Conservation (phyloP, 2,888 invertebrate species). For the Leucophenga montana region DNA sequence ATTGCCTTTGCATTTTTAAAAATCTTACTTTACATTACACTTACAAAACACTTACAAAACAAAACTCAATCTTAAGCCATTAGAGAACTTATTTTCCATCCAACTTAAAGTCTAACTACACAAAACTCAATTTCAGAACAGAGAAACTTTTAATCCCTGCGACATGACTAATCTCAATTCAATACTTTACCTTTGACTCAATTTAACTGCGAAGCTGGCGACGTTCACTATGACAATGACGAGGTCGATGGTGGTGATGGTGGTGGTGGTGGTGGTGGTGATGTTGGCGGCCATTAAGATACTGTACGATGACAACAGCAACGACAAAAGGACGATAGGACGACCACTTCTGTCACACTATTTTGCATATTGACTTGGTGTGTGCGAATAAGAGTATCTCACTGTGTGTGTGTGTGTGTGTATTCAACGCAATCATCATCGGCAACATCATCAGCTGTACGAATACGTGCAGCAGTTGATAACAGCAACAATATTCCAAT, state of each 20-base stretch:
- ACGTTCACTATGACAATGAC: background rate
- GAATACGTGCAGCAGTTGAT: background rate
- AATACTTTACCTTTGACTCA: constrained; percentile 20
- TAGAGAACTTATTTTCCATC: background rate
- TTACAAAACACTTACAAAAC: too few species aligned
- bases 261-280: background rate
- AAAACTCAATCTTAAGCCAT: too few species aligned
- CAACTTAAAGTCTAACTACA: background rate
- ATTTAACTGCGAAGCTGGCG: constrained; percentile 2
- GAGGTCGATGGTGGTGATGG: background rate
- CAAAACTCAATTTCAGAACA: constrained; percentile 1
- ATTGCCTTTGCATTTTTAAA: too few species aligned
- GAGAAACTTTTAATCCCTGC: constrained; percentile 17
- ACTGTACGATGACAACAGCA: background rate
- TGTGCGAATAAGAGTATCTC: too few species aligned
- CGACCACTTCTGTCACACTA: too few species aligned
- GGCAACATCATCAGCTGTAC: constrained; percentile 6
- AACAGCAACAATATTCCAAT: background rate
- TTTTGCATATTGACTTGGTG: too few species aligned
- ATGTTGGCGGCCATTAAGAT: background rate
- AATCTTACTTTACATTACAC: too few species aligned
- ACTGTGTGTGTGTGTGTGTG: too few species aligned
- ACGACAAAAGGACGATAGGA: background rate
- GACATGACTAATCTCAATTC: constrained; percentile 22
- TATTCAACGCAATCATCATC: constrained; percentile 6